Percentiles rank a stretch among this genome's conserved stretches.
phyloP scores from a whole-genome alignment of 30 jellyfish, hydroid and myxozoan species.

The Nemopilema nomurai region DNA sequence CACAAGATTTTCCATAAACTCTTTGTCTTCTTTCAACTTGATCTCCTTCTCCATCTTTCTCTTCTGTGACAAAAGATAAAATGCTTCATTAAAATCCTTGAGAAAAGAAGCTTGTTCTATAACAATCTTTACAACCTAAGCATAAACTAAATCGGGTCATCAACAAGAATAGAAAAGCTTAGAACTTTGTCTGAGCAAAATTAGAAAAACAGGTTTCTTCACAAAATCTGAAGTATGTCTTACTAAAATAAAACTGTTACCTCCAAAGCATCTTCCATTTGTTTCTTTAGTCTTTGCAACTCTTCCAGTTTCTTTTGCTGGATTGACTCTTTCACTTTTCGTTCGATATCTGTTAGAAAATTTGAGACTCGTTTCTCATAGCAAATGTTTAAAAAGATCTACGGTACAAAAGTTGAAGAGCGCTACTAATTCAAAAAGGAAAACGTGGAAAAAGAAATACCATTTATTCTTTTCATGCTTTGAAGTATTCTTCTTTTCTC shows the following conservation, averaged over 20 bases:
- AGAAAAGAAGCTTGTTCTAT: no score
- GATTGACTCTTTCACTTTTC: conserved; percentile 52
- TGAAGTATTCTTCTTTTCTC: conserved; percentile 10
- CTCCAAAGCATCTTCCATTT: conserved; percentile 77
- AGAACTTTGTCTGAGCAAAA: background rate
- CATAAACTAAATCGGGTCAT: no score
- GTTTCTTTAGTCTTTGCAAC: conserved; percentile 60
- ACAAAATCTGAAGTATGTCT: background rate
- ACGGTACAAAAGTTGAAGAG: no score
- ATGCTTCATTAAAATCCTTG: no score
- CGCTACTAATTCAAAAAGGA: no score
- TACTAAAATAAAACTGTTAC: conserved; percentile 15
- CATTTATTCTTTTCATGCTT: background rate
- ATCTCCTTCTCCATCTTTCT: conserved; percentile 27
- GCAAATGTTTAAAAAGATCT: background rate
- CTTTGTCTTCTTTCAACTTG: conserved; percentile 58
- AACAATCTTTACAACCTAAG: no score
- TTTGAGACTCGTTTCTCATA: background rate
- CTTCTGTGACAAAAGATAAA: conserved; percentile 30
- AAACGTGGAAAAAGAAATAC: background rate
- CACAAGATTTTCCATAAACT: conserved; percentile 38
- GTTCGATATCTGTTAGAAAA: conserved; percentile 65
- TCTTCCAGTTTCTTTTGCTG: conserved; percentile 56
- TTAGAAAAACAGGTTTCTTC: background rate
- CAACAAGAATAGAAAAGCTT: no score